Evolutionary conservation across 2,888 invertebrate genomes (phyloP).

Genomic region (Charanyca ferruginea): DNA sequence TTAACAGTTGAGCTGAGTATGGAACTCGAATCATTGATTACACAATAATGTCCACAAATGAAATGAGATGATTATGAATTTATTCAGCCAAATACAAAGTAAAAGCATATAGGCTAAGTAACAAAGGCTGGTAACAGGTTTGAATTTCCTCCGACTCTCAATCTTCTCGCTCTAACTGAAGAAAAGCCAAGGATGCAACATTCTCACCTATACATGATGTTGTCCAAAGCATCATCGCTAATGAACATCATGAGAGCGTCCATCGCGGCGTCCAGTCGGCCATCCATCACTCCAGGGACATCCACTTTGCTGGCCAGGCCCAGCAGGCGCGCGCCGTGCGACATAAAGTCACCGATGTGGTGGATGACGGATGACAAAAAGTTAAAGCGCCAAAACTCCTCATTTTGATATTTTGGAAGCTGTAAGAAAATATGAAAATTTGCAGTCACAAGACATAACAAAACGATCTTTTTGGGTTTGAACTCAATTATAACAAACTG

Average conservation of each 20-base stretch:
- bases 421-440: constrained; percentile 58
- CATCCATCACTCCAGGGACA: constrained; percentile 73
- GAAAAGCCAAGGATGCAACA: too few species aligned
- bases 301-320: constrained; percentile 85
- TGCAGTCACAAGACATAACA: neutral
- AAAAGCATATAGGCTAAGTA: too few species aligned
- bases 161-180: too few species aligned
- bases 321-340: constrained; percentile 83
- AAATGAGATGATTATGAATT: too few species aligned
- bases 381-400: constrained; percentile 87
- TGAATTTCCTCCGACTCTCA: too few species aligned
- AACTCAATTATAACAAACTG: too few species aligned
- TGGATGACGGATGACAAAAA: constrained; percentile 86
- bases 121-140: too few species aligned
- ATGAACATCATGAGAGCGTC: constrained; percentile 85
- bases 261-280: constrained; percentile 80
- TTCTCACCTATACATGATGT: constrained; percentile 84
- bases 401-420: constrained; percentile 80
- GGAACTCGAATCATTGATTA: too few species aligned
- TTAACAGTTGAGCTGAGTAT: too few species aligned
- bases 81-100: too few species aligned
- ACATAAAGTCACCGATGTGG: constrained; percentile 80
- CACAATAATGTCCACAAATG: too few species aligned
- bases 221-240: constrained; percentile 85
- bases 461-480: too few species aligned